Percentiles rank a stretch among this genome's conserved stretches.
Conservation (phyloP, 2,888 invertebrate species). For the Aspidapion aeneum region DNA sequence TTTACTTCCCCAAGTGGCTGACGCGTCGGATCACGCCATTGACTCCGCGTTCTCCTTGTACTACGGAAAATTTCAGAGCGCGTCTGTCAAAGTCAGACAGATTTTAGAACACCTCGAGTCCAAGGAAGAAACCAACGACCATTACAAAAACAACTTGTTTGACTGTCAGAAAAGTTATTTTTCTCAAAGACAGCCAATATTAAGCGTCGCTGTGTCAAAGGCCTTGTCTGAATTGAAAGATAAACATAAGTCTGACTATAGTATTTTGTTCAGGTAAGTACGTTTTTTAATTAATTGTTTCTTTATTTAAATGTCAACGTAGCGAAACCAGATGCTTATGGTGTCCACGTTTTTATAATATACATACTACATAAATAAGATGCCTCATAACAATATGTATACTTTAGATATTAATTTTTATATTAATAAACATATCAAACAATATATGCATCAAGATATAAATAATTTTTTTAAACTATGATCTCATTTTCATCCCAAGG, state of each 20-base stretch:
- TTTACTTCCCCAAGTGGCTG: slow-evolving; percentile 31
- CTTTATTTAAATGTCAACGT: too few relatives aligned
- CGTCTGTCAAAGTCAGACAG: slow-evolving; percentile 79
- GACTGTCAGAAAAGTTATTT: slow-evolving; percentile 87
- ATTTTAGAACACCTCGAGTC: slow-evolving; percentile 81
- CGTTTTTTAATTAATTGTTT: too few relatives aligned
- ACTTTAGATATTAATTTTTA: too few relatives aligned
- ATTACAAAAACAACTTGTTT: slow-evolving; percentile 68
- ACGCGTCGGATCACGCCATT: slow-evolving; percentile 37
- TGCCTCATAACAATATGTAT: too few relatives aligned
- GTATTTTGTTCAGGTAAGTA: slow-evolving; percentile 69
- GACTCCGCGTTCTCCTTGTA: slow-evolving; percentile 79
- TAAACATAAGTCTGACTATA: slow-evolving; percentile 70
- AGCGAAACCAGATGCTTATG: too few relatives aligned
- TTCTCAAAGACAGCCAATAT: slow-evolving; percentile 60
- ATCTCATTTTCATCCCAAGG: too few relatives aligned
- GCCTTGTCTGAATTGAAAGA: slow-evolving; percentile 64
- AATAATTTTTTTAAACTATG: too few relatives aligned
- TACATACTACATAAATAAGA: too few relatives aligned
- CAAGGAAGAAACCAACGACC: slow-evolving; percentile 66
- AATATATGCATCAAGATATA: too few relatives aligned
- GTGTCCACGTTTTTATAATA: too few relatives aligned
- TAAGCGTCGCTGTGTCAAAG: slow-evolving; percentile 66
- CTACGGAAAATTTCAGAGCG: slow-evolving; percentile 93
- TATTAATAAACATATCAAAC: too few relatives aligned